Percentiles rank a stretch among this genome's conserved stretches.
These are phyloP conservation scores for Tetragonula clypearis DNA, from an alignment of 1,140 invertebrate species.

Conservation along the genomic window DNA sequence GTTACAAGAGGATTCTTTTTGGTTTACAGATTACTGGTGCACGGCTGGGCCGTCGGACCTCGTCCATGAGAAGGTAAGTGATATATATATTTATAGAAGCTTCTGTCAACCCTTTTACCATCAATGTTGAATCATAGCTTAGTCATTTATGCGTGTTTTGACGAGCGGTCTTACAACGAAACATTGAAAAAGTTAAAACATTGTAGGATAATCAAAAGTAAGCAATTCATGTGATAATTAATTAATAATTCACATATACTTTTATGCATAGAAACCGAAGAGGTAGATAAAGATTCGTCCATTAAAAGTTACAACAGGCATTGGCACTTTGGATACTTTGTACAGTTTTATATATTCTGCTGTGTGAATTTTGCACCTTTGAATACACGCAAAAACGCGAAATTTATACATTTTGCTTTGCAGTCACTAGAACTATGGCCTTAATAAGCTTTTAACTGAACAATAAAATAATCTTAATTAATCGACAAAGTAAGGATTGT, in stretches of 20 bases:
- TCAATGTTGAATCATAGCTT: background rate
- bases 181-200: background rate
- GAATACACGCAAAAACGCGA: accelerated
- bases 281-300: no score
- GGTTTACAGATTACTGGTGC: conserved; percentile 48
- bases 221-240: no score
- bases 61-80: conserved; percentile 3
- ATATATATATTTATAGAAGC: background rate
- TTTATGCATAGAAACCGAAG: no score
- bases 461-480: no score
- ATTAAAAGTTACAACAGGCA: no score
- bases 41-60: conserved; percentile 32
- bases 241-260: no score
- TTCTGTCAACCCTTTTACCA: background rate
- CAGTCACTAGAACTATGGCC: accelerated
- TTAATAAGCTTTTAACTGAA: background rate
- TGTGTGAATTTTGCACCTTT: no score
- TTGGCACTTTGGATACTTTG: no score
- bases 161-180: background rate
- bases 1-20: background rate
- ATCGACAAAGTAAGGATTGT: background rate
- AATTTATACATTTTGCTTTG: background rate
- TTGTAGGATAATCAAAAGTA: no score
- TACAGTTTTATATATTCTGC: no score
- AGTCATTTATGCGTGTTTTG: background rate